These are phyloP conservation scores for Lithophane socia DNA, from an alignment of 2,888 invertebrate genomes.

Conservation along the genomic window DNA sequence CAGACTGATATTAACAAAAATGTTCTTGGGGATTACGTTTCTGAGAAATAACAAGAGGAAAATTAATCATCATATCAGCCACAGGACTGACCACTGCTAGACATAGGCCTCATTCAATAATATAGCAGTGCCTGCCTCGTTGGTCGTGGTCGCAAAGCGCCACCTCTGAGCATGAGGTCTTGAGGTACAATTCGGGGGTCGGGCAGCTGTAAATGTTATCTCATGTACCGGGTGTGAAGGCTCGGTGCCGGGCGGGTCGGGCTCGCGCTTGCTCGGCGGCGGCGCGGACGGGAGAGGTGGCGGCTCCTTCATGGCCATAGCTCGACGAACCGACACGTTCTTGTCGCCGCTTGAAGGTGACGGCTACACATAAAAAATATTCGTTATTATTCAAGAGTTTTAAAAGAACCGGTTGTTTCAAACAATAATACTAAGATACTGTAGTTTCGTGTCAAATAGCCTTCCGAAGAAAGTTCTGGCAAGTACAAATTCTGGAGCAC, in stretches of 20 bases:
- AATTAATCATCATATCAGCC: not conserved
- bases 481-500: not conserved
- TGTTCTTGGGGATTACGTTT: not conserved
- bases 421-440: not conserved
- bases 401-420: not conserved
- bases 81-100: not conserved
- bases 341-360: conserved; percentile 86
- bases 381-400: not conserved
- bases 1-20: not conserved
- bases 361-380: conserved; percentile 62
- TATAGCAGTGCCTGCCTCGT: not conserved
- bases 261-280: conserved; percentile 88
- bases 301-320: conserved; percentile 92
- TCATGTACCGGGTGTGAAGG: conserved; percentile 74
- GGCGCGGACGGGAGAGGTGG: conserved; percentile 89
- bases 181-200: not conserved
- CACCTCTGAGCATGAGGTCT: not conserved
- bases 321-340: conserved; percentile 90
- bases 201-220: not conserved
- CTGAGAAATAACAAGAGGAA: not conserved
- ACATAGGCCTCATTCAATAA: too few relatives aligned
- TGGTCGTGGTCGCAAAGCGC: not conserved
- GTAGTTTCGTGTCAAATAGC: not conserved
- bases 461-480: not conserved
- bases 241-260: conserved; percentile 91